Base-by-base conservation (phyloP, 1,140 invertebrate species). In the Zeugodacus cucurbitae region DNA sequence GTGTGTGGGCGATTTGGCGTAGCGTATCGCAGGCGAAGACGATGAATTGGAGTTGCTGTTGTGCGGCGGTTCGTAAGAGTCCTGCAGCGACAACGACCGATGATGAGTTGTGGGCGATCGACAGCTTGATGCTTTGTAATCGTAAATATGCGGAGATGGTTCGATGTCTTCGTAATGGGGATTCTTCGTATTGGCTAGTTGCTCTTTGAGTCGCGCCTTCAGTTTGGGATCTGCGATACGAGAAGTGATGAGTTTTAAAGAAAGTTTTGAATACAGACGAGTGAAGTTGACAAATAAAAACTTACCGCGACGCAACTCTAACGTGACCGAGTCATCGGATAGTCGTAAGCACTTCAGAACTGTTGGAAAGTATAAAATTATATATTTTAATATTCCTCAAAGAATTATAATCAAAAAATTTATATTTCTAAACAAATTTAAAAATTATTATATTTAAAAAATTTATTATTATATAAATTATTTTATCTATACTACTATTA, bases 281-380 rank as follows among this genome's bases (percentile, higher is more conserved):
- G 59, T 10, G n/a, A 87, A 62, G n/a, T 17, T 10, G 41, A 29
- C 22, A 3, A 4, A 88, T n/a, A 7, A 34, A 32, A 20, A 74
- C 88, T 89, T 95, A 97, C 97, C 97, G 95, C 97, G 96, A 95
- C 96, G 97, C 93, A 98, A 95, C 94, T 97, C 97, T 93, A 98
- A 94, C 91, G 96, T 97, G 90, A 98, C 97, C 91, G 97, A 96
- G 95, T 98, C 97, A 93, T 96, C 95, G 86, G 97, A 98, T 90
- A 98, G 95, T 91, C 97, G 96, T 92, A 98, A 95, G 95, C 97
- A 98, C 97, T 97, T 98, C 94, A 98, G 95, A 94, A 98, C 97
- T 98, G 7, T 70, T 20, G 17, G 14, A 70, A 32, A 95, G 91
- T 97, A 96, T 67, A 87, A 26, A 82, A 62, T 54, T 54, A 14